Evolutionary conservation across 2,797 vertebrate species (phyloP).

Genomic region (Tangara arthus): DNA sequence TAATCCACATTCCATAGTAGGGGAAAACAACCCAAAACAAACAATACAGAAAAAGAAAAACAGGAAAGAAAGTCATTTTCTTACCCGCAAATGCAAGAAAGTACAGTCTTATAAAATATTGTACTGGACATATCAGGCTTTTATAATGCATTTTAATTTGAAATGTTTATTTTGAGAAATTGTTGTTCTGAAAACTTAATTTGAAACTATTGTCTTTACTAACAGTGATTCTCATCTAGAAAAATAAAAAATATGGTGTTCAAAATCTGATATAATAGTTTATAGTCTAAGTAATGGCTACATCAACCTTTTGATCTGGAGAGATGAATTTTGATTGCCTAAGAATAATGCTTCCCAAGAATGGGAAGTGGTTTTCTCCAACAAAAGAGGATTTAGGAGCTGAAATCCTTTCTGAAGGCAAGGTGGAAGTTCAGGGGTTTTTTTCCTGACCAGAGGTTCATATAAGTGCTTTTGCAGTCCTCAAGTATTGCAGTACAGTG

Average conservation of each 20-base stretch:
- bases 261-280: neutral
- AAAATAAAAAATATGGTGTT: neutral
- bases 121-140: neutral
- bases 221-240: neutral
- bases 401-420: neutral
- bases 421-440: neutral
- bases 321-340: neutral
- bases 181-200: neutral
- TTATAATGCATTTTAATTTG: neutral
- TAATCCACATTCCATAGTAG: neutral
- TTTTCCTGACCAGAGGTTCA: neutral
- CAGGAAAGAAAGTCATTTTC: neutral
- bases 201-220: neutral
- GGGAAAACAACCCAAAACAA: neutral
- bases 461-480: neutral
- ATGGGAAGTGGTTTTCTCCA: neutral
- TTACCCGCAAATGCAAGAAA: neutral
- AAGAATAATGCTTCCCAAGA: neutral
- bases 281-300: neutral
- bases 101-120: neutral
- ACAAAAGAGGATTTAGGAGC: neutral
- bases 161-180: neutral
- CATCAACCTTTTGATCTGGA: neutral
- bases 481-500: neutral
- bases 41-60: neutral